Evolutionary conservation across 92 coral and sea anemone species (phyloP).

Genomic region (Umimayanthus kanabou): DNA sequence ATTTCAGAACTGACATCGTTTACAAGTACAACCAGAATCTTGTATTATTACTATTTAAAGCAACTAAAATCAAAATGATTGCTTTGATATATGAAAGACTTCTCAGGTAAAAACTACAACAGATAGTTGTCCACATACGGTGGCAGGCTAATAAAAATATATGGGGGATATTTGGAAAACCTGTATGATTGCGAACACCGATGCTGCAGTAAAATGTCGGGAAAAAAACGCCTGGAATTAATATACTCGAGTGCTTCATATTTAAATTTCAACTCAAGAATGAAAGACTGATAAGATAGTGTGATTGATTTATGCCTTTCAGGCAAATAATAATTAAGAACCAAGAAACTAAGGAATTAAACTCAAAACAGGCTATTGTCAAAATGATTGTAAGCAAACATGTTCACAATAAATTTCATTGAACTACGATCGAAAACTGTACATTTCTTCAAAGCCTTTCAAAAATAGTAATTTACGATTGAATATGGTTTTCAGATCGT

Average conservation of each 20-base stretch:
- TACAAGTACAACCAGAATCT: background rate
- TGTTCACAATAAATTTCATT: background rate
- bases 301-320: background rate
- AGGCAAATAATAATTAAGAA: constrained; percentile 13
- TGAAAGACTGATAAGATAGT: background rate
- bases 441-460: background rate
- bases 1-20: background rate
- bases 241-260: background rate
- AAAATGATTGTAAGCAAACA: constrained; percentile 34
- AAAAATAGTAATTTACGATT: background rate
- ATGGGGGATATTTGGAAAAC: background rate
- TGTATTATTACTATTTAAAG: background rate
- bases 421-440: background rate
- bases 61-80: constrained; percentile 1
- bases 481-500: background rate
- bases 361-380: constrained; percentile 28
- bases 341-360: constrained; percentile 10
- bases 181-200: background rate
- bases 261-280: background rate
- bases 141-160: background rate
- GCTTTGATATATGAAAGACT: background rate
- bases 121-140: background rate
- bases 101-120: background rate
- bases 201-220: constrained; percentile 10
- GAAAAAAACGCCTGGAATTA: background rate